These are phyloP conservation scores for Agriopis leucophaearia DNA, from an alignment of 2,888 invertebrate species.

Conservation along the genomic window DNA sequence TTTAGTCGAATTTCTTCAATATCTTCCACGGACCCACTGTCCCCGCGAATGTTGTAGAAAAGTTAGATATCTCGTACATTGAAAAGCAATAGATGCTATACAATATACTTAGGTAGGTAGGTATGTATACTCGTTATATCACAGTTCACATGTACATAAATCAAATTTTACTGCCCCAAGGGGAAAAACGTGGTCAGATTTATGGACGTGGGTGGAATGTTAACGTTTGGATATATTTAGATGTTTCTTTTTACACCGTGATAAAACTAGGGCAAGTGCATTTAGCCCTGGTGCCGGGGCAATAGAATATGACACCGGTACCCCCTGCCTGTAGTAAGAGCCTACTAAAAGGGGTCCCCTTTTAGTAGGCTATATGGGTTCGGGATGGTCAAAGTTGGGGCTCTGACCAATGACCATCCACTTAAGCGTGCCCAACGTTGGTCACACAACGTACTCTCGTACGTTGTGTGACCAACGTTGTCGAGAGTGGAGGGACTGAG, in stretches of 20 bases:
- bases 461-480: too few species aligned
- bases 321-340: too few species aligned
- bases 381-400: too few species aligned
- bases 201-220: conserved; percentile 25
- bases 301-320: too few species aligned
- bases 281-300: too few species aligned
- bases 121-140: conserved; percentile 11
- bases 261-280: conserved; percentile 1
- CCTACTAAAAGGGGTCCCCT: too few species aligned
- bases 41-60: neutral
- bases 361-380: too few species aligned
- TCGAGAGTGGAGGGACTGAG: too few species aligned
- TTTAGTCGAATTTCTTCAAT: neutral
- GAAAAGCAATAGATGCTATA: conserved; percentile 11
- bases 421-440: too few species aligned
- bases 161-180: conserved; percentile 28
- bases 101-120: neutral
- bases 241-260: conserved; percentile 13
- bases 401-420: too few species aligned
- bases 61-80: neutral
- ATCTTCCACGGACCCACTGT: neutral
- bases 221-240: conserved; percentile 22
- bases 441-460: too few species aligned
- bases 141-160: conserved; percentile 24
- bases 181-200: conserved; percentile 26